phyloP scores from a whole-genome alignment of 2,797 vertebrate genomes.

The Lacerta viridis region DNA sequence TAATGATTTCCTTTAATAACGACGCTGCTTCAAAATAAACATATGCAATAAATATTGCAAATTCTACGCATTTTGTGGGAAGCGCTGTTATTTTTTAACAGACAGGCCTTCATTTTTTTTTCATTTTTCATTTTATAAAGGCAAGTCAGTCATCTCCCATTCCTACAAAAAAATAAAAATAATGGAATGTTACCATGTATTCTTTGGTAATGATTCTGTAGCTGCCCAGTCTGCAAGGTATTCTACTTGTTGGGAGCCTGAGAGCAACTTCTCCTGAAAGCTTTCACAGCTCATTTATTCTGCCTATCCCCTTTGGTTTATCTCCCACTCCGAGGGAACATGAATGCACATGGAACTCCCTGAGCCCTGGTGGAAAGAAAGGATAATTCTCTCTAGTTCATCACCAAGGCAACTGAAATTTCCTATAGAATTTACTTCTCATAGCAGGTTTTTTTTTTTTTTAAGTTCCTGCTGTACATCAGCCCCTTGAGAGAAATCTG shows the following conservation, averaged over 20 bases:
- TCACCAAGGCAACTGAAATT: conserved; percentile 71
- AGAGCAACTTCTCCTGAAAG: conserved; percentile 31
- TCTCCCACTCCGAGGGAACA: fast-evolving
- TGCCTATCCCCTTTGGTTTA: conserved; percentile 20
- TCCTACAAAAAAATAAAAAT: fast-evolving
- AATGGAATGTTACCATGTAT: background rate
- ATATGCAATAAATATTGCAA: fast-evolving
- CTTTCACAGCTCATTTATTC: background rate
- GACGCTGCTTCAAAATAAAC: background rate
- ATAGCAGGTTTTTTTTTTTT: background rate
- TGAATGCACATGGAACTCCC: background rate
- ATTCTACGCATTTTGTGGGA: background rate
- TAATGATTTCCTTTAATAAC: background rate
- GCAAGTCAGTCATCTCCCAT: background rate
- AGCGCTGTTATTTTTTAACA: background rate
- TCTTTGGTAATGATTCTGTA: background rate
- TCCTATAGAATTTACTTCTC: conserved; percentile 33
- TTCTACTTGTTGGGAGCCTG: conserved; percentile 23
- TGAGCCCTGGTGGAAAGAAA: conserved; percentile 42
- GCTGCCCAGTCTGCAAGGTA: background rate
- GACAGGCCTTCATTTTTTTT: fast-evolving
- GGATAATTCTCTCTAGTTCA: conserved; percentile 45
- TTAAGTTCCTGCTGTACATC: background rate
- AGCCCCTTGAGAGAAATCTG: background rate
- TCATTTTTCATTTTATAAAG: conserved; percentile 20